A percentile compares a stretch with the other conserved stretches of the same genome.
These are phyloP conservation scores for Chaenogobius annularis DNA, from an alignment of 2,113 vertebrate species.

Conservation along the genomic window DNA sequence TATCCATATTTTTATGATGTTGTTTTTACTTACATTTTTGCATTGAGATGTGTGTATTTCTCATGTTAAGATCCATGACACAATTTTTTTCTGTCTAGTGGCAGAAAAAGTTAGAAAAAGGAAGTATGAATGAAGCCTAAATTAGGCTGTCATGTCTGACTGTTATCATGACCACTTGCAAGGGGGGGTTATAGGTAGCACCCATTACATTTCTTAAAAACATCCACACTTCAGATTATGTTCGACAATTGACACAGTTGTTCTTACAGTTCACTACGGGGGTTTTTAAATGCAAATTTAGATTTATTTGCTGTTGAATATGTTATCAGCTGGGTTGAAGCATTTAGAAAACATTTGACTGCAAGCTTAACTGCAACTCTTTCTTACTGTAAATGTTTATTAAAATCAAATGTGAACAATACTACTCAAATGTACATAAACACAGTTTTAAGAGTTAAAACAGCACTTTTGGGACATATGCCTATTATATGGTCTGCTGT, in stretches of 20 bases:
- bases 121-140: conserved; percentile 73
- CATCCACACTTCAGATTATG: conserved; percentile 50
- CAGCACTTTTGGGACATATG: conserved; percentile 42
- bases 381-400: conserved; percentile 49
- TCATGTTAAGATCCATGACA: conserved; percentile 43
- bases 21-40: conserved; percentile 11
- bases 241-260: conserved; percentile 32
- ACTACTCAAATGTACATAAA: conserved; percentile 37
- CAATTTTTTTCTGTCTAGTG: conserved; percentile 71
- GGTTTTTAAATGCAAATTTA: conserved; percentile 30
- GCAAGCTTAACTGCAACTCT: conserved; percentile 41
- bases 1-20: conserved; percentile 41
- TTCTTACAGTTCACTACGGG: conserved; percentile 47
- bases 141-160: conserved; percentile 64
- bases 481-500: conserved; percentile 52
- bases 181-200: no score
- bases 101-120: conserved; percentile 65
- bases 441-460: conserved; percentile 58
- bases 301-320: conserved; percentile 16
- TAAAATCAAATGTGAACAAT: conserved; percentile 61
- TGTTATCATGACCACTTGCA: conserved; percentile 49
- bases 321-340: conserved; percentile 2
- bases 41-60: conserved; percentile 1
- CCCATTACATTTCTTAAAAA: conserved; percentile 14
- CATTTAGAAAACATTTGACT: conserved; percentile 30